Conservation (phyloP, 2,113 vertebrate genomes). For the Muntiacus reevesi region DNA sequence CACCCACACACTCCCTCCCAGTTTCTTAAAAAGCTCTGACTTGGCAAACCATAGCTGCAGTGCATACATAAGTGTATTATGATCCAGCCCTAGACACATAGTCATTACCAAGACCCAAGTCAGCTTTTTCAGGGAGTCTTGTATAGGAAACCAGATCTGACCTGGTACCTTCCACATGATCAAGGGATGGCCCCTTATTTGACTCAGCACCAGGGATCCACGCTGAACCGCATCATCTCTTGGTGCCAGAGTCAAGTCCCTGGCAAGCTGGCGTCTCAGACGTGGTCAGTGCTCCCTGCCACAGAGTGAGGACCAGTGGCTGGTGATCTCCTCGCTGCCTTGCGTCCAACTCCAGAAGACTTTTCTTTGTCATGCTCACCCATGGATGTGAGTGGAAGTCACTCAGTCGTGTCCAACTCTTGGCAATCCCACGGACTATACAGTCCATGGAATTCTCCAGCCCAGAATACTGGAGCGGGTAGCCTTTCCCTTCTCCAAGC, state of each 20-base stretch:
- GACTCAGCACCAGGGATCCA: background rate
- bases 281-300: background rate
- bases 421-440: background rate
- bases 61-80: background rate
- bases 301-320: rapidly evolving
- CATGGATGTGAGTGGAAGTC: background rate
- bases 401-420: background rate
- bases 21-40: background rate
- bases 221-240: background rate
- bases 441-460: background rate
- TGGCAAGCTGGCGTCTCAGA: background rate
- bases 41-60: background rate
- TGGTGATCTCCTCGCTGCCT: background rate
- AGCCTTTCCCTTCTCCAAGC: background rate
- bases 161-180: rapidly evolving
- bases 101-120: background rate
- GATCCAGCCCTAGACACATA: background rate
- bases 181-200: background rate
- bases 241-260: background rate
- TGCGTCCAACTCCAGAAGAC: background rate
- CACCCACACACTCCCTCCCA: rapidly evolving
- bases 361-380: too few species aligned
- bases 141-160: background rate
- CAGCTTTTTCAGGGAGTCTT: background rate
- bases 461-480: background rate